Conservation (phyloP, 2,797 vertebrate species). For the Scarus forsteni region DNA sequence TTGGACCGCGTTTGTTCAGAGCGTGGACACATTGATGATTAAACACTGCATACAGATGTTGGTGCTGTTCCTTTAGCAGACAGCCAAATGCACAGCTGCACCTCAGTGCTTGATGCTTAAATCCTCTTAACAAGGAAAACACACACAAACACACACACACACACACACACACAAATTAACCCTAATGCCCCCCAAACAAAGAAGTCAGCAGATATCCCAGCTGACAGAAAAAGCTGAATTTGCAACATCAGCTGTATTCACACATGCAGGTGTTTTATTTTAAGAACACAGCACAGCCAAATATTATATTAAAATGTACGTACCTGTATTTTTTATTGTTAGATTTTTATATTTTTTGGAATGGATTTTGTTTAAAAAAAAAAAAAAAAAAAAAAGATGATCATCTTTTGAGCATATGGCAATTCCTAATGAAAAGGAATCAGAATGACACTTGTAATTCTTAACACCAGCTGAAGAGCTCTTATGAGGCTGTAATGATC, state of each 20-base stretch:
- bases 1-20: conserved; percentile 56
- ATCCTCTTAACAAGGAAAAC: conserved; percentile 33
- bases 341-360: neutral
- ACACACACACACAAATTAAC: conserved; percentile 18
- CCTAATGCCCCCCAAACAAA: conserved; percentile 15
- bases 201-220: conserved; percentile 10
- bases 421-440: neutral
- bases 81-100: conserved; percentile 51
- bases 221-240: neutral
- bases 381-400: conserved; percentile 21
- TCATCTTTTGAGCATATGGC: conserved; percentile 13
- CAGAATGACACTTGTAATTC: too few species aligned
- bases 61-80: conserved; percentile 20
- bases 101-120: conserved; percentile 33
- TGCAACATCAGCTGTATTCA: neutral
- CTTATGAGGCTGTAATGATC: too few species aligned
- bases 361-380: neutral
- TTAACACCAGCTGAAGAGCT: too few species aligned
- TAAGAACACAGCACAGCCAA: conserved; percentile 1
- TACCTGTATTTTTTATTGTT: neutral
- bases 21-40: conserved; percentile 47
- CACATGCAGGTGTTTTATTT: conserved; percentile 19
- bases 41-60: conserved; percentile 58
- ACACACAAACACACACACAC: too few species aligned
- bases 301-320: neutral